Evolutionary conservation across 2,113 vertebrate genomes (phyloP), one percentile per base, ranked within the genome.

Genomic region (Siphamia tubifer): DNA sequence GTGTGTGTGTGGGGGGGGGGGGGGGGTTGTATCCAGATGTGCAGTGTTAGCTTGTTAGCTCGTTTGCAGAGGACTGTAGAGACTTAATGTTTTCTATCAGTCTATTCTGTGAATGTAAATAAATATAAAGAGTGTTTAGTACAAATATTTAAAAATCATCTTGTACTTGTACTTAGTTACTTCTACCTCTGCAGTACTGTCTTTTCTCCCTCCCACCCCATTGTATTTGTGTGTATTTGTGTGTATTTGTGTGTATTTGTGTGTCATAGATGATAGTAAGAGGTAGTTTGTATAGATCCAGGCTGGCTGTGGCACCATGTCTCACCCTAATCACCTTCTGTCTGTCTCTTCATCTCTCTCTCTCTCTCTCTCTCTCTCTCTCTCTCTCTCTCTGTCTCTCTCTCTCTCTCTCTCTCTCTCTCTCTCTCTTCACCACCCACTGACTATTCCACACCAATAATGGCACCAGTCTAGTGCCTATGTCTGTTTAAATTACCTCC

Each of bases 211-310:
- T n/a, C n/a, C n/a, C n/a, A n/a, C n/a, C n/a, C n/a, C n/a, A n/a
- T n/a, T n/a, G n/a, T n/a, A n/a, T n/a, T n/a, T n/a, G n/a, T n/a
- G n/a, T n/a, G n/a, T n/a, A n/a, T n/a, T n/a, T n/a, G n/a, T n/a
- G n/a, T n/a, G n/a, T n/a, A n/a, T n/a, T n/a, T n/a, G 28, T 70
- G 28, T 32, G 19, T 56, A 55, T 49, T 23, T 77, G 56, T 52
- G 32, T 30, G 43, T 69, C 79, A 47, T 88, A 66, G 55, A 86
- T 88, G 83, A 90, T 61, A 73, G 43, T 89, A 85, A 88, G 79
- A 90, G 86, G 81, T 72, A 28, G 71, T 86, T 87, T 86, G 77
- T 82, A 88, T 88, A 86, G 88, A 88, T 88, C 65, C 69, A 61
- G 63, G 44, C 82, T 16, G 0, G 62, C 84, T 25, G 71, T 85